These are phyloP conservation scores for Taeniopygia guttata DNA, from an alignment of 2,797 vertebrate species.

Conservation along the genomic window DNA sequence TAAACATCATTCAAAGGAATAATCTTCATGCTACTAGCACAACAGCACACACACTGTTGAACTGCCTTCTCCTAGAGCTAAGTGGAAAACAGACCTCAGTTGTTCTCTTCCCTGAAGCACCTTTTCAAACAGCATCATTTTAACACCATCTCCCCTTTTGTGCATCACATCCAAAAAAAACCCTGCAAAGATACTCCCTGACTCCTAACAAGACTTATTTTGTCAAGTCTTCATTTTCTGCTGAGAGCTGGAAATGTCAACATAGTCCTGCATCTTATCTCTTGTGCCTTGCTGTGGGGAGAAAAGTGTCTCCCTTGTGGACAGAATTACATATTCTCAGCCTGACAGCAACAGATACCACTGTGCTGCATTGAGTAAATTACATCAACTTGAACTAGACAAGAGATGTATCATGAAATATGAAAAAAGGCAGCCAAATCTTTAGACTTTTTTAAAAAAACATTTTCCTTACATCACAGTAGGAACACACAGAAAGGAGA, in stretches of 20 bases:
- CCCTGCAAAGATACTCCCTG: not conserved
- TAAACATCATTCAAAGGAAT: not conserved
- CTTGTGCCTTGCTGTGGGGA: not conserved
- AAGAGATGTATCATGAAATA: not conserved
- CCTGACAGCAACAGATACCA: not conserved
- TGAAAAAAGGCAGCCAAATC: not conserved
- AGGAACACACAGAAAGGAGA: not conserved
- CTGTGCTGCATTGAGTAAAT: not conserved
- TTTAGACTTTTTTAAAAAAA: not conserved
- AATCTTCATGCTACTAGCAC: not conserved
- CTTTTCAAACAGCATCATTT: not conserved
- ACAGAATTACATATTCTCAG: not conserved
- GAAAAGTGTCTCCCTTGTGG: not conserved
- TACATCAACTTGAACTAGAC: not conserved
- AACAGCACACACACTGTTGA: not conserved
- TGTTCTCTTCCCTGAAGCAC: not conserved
- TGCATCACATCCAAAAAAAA: not conserved
- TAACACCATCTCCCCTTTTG: not conserved
- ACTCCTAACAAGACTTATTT: not conserved
- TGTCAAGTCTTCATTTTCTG: slow-evolving; percentile 11
- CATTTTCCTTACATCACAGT: not conserved
- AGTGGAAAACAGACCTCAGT: not conserved
- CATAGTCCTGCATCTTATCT: not conserved
- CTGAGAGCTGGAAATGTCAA: not conserved
- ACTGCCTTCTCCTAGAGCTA: not conserved